Percentiles rank a stretch among this genome's conserved stretches.
Evolutionary conservation across 2,797 vertebrate genomes (phyloP).

Genomic region (Heterohyrax brucei): DNA sequence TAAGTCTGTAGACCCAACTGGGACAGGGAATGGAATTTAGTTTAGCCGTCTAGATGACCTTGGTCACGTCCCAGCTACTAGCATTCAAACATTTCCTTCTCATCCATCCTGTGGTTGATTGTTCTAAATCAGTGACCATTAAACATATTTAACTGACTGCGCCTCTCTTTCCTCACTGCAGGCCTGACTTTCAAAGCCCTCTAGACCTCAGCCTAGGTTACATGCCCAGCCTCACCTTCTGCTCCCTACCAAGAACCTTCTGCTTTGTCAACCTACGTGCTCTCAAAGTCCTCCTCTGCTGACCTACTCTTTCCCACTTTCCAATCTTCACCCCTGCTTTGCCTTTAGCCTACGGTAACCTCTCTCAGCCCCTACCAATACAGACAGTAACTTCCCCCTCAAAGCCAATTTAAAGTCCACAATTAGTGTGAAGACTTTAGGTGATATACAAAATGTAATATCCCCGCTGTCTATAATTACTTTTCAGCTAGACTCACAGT

Average conservation of each 20-base stretch:
- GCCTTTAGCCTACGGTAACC: background rate
- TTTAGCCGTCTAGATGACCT: too few relatives aligned
- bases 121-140: background rate
- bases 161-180: too few relatives aligned
- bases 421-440: background rate
- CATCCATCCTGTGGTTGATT: background rate
- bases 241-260: background rate
- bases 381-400: constrained; percentile 2
- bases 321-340: background rate
- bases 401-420: background rate
- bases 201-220: background rate
- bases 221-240: background rate
- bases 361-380: background rate
- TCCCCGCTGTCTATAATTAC: background rate
- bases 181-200: background rate
- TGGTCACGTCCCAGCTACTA: too few relatives aligned
- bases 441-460: background rate
- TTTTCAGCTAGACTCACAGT: constrained; percentile 30
- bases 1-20: too few relatives aligned
- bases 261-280: background rate
- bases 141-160: background rate
- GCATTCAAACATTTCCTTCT: too few relatives aligned
- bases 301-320: background rate
- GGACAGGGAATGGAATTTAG: too few relatives aligned
- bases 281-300: background rate